A percentile compares a stretch with the other conserved stretches of the same genome.
phyloP scores from a whole-genome alignment of 2,797 vertebrate species.

The Sciaenops ocellatus region DNA sequence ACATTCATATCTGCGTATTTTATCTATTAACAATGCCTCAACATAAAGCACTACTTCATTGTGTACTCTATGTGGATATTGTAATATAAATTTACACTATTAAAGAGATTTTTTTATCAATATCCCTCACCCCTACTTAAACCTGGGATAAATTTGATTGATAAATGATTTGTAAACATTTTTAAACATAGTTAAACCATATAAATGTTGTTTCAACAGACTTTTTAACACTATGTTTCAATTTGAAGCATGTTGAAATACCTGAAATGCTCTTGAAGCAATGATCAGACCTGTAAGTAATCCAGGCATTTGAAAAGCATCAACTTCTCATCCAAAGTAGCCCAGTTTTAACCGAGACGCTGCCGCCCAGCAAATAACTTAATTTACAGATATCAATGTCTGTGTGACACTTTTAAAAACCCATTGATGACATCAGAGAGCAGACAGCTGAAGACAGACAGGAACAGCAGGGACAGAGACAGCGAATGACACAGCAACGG shows the following conservation, averaged over 20 bases:
- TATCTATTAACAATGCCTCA: neutral
- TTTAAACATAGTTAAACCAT: neutral
- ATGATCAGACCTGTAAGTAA: neutral
- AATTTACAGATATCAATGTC: neutral
- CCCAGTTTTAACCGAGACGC: neutral
- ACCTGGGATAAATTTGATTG: neutral
- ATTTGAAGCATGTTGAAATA: neutral
- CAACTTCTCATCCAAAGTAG: neutral
- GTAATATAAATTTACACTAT: neutral
- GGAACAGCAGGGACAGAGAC: no score
- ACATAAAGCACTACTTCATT: neutral
- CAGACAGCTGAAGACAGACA: no score
- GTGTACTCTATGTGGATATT: neutral
- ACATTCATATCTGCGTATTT: neutral
- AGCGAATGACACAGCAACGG: no score
- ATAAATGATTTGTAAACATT: neutral
- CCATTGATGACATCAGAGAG: neutral
- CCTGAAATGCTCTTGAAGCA: neutral
- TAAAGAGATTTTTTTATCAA: neutral
- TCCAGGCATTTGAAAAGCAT: neutral
- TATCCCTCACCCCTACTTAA: neutral
- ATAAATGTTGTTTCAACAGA: neutral
- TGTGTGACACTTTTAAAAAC: neutral
- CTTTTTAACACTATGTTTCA: neutral
- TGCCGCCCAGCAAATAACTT: neutral